phyloP scores from a whole-genome alignment of 1,140 invertebrate species.

The Hylaeus anthracinus region DNA sequence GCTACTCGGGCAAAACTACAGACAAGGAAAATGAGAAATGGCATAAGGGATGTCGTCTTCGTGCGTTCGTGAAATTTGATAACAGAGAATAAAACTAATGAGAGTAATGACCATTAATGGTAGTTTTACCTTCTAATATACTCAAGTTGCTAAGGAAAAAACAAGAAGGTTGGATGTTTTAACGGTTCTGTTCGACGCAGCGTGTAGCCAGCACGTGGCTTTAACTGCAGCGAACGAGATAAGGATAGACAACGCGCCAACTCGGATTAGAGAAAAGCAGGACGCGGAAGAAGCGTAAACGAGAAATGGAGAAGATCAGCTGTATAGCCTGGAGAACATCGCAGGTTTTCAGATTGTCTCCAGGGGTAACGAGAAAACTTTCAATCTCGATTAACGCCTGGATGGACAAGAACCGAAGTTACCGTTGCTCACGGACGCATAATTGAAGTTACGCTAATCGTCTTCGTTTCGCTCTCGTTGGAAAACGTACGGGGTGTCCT shows the following conservation, averaged over 20 bases:
- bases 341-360: conserved; percentile 4
- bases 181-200: no score
- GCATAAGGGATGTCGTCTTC: no score
- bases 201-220: no score
- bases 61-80: no score
- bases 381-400: conserved; percentile 42
- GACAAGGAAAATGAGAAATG: no score
- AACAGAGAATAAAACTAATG: no score
- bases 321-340: background rate
- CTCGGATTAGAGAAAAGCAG: background rate
- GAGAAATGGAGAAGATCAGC: background rate
- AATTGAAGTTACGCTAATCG: conserved; percentile 29
- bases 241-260: background rate
- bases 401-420: background rate
- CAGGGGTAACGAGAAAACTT: conserved; percentile 55
- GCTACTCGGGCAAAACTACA: no score
- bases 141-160: no score
- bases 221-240: background rate
- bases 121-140: no score
- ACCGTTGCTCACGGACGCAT: background rate
- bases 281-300: conserved; percentile 3
- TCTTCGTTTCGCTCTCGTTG: background rate
- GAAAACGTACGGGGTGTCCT: background rate
- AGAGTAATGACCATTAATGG: no score
- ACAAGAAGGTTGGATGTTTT: no score